These are phyloP conservation scores for Drosophila kohkoa DNA, from an alignment of 1,140 invertebrate species.

Conservation along the genomic window DNA sequence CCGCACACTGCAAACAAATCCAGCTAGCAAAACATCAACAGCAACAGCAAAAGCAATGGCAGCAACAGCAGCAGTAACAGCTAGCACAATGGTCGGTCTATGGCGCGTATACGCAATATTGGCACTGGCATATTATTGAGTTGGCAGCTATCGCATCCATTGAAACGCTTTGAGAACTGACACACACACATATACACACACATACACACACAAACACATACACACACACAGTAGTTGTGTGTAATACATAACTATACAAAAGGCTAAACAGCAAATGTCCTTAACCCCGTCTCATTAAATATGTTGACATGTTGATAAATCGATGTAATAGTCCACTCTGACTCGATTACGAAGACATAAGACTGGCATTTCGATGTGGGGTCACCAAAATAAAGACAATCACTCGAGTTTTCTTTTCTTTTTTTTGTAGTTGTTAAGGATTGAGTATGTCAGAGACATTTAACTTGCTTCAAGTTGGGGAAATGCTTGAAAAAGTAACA, in stretches of 20 bases:
- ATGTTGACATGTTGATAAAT: slow-evolving; percentile 83
- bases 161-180: slow-evolving; percentile 27
- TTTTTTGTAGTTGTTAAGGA: not conserved
- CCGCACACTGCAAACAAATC: slow-evolving; percentile 80
- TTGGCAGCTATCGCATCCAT: slow-evolving; percentile 48
- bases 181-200: not conserved
- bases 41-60: slow-evolving; percentile 8
- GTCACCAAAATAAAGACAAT: slow-evolving; percentile 19
- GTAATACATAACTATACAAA: too few species aligned
- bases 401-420: not conserved
- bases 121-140: slow-evolving; percentile 76
- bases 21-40: slow-evolving; percentile 66
- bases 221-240: not conserved
- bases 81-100: slow-evolving; percentile 61
- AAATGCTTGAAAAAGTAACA: too few species aligned
- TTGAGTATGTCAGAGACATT: not conserved
- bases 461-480: not conserved
- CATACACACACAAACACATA: not conserved
- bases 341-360: slow-evolving; percentile 18
- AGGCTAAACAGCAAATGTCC: slow-evolving; percentile 53
- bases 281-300: slow-evolving; percentile 78
- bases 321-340: slow-evolving; percentile 58
- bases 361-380: slow-evolving; percentile 4
- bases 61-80: slow-evolving; percentile 27
- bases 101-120: slow-evolving; percentile 78